Evolutionary conservation across 1,140 invertebrate species (phyloP).

Genomic region (Elysia chlorotica): DNA sequence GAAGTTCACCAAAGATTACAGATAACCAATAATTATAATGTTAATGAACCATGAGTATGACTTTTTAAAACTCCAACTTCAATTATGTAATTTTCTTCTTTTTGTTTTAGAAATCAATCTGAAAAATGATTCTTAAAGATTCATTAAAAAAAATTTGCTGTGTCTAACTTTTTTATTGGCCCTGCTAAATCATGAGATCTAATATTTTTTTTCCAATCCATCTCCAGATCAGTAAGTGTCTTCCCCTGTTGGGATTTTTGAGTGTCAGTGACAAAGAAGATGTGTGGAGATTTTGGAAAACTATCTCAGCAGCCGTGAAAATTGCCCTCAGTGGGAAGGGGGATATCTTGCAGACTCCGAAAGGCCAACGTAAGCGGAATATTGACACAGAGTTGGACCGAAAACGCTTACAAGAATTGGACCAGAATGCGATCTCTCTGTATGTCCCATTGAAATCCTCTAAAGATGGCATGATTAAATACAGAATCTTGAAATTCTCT

Average conservation of each 20-base stretch:
- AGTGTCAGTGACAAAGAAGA: constrained; percentile 12
- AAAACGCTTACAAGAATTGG: not conserved
- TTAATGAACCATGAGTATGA: too few species aligned
- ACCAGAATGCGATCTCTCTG: constrained; percentile 4
- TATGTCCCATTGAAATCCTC: constrained; percentile 10
- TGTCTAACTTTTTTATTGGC: too few species aligned
- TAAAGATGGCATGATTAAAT: not conserved
- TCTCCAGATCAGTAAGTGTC: not conserved
- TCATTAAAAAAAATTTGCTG: too few species aligned
- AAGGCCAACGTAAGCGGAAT: too few species aligned
- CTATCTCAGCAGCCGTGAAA: constrained; percentile 20
- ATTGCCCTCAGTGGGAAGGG: constrained; percentile 22
- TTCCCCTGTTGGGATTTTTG: constrained; percentile 11
- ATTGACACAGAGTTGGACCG: not conserved
- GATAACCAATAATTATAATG: too few species aligned
- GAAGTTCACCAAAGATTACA: too few species aligned
- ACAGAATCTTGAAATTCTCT: constrained; percentile 8
- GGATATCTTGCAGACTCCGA: constrained; percentile 3
- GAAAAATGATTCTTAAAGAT: too few species aligned
- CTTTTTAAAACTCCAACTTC: too few species aligned
- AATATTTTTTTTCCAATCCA: too few species aligned
- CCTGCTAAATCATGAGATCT: too few species aligned
- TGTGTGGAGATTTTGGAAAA: constrained; percentile 21
- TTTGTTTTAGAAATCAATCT: too few species aligned
- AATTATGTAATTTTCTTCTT: too few species aligned